phyloP scores from a whole-genome alignment of 2,113 vertebrate genomes.

The Pelecanus crispus region DNA sequence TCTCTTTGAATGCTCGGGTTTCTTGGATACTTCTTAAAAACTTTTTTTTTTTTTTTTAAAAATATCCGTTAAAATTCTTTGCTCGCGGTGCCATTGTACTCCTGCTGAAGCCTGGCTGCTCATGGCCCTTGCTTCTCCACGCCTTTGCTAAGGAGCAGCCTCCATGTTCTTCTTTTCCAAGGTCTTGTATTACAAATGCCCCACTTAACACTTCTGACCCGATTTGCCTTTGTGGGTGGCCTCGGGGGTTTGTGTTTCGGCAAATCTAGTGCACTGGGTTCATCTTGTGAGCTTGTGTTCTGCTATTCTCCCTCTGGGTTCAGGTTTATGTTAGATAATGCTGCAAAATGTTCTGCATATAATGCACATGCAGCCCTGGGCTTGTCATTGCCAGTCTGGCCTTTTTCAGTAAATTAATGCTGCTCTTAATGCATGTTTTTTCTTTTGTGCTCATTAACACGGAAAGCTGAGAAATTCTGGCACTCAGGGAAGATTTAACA shows the following conservation, averaged over 20 bases:
- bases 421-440: accelerated
- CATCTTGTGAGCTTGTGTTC: accelerated
- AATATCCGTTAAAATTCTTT: not conserved
- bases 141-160: not conserved
- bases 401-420: not conserved
- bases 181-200: not conserved
- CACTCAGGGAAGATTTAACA: accelerated
- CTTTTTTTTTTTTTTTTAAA: not conserved
- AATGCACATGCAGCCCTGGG: accelerated
- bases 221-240: accelerated
- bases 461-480: not conserved
- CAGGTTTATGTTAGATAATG: accelerated
- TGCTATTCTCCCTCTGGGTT: too few species aligned
- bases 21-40: not conserved
- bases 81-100: not conserved
- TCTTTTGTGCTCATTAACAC: accelerated
- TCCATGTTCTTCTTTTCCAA: not conserved
- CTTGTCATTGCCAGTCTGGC: accelerated
- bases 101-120: not conserved
- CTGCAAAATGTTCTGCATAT: not conserved
- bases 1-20: not conserved
- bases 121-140: accelerated
- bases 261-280: accelerated
- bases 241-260: not conserved
- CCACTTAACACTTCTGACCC: not conserved